A percentile compares a stretch with the other conserved stretches of the same genome.
Evolutionary conservation across 2,797 vertebrate genomes (phyloP).

Genomic region (Pseudochirops cupreus): DNA sequence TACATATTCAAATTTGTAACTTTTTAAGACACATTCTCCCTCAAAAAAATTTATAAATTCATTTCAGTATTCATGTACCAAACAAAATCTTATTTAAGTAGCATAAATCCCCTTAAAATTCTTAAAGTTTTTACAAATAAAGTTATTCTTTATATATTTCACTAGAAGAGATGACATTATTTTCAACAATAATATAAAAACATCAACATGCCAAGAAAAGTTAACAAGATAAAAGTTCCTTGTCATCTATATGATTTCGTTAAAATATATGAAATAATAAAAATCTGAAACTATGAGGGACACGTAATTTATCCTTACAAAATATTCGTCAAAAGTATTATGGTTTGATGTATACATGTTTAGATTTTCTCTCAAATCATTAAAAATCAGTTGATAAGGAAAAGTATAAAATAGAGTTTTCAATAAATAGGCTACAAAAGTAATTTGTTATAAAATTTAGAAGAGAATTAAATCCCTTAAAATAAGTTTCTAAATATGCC

Average conservation of each 20-base stretch:
- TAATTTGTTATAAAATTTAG: neutral
- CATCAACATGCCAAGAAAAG: neutral
- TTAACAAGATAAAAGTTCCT: neutral
- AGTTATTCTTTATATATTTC: neutral
- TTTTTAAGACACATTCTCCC: neutral
- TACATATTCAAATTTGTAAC: neutral
- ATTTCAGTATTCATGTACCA: neutral
- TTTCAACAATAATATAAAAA: neutral
- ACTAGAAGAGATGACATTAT: neutral
- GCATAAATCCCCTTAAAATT: neutral
- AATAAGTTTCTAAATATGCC: neutral
- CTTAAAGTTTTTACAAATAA: neutral
- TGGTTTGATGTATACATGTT: neutral
- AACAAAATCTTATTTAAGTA: neutral
- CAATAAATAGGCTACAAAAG: neutral
- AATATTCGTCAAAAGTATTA: neutral
- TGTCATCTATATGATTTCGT: neutral
- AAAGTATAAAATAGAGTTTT: neutral
- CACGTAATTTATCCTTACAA: neutral
- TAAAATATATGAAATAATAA: neutral
- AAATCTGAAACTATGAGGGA: neutral
- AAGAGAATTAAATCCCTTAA: neutral
- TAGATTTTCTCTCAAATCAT: neutral
- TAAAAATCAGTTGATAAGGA: neutral
- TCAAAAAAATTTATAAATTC: neutral